Percentiles rank a stretch among this genome's conserved stretches.
Conservation (phyloP, 1,140 invertebrate species). For the Drosophila parabipectinata region DNA sequence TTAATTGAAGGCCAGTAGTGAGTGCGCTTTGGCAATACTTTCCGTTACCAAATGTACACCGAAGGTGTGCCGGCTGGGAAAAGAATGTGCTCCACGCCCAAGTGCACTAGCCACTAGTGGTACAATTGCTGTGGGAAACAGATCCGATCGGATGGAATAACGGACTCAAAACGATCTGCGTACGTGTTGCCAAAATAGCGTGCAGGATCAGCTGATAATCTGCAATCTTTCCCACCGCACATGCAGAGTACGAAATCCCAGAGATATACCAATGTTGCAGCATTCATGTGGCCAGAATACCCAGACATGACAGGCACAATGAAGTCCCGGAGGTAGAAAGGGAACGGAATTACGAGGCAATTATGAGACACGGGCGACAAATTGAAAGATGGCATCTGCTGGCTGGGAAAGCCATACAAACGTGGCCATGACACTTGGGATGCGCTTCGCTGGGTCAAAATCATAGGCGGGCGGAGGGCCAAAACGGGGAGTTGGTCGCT, state of each 20-base stretch:
- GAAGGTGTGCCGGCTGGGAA: constrained; percentile 37
- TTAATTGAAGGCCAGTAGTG: constrained; percentile 36
- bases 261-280: constrained; percentile 37
- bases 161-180: constrained; percentile 10
- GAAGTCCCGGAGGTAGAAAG: constrained; percentile 19
- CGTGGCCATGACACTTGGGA: constrained; percentile 58
- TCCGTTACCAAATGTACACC: constrained; percentile 34
- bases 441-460: constrained; percentile 50
- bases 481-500: not conserved
- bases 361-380: constrained; percentile 65
- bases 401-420: constrained; percentile 58
- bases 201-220: constrained; percentile 21
- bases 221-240: constrained; percentile 28
- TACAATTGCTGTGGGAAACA: constrained; percentile 24
- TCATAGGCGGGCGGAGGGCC: not conserved
- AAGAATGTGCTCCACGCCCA: constrained; percentile 33
- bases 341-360: constrained; percentile 53
- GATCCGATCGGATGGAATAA: constrained; percentile 5
- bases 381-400: constrained; percentile 63
- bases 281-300: constrained; percentile 27
- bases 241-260: constrained; percentile 23
- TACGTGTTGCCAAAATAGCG: constrained; percentile 46
- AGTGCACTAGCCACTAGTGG: constrained; percentile 1
- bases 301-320: constrained; percentile 41
- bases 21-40: constrained; percentile 64